Base-by-base conservation (phyloP, 1,140 invertebrate species). In the Drosophila subobscura region DNA sequence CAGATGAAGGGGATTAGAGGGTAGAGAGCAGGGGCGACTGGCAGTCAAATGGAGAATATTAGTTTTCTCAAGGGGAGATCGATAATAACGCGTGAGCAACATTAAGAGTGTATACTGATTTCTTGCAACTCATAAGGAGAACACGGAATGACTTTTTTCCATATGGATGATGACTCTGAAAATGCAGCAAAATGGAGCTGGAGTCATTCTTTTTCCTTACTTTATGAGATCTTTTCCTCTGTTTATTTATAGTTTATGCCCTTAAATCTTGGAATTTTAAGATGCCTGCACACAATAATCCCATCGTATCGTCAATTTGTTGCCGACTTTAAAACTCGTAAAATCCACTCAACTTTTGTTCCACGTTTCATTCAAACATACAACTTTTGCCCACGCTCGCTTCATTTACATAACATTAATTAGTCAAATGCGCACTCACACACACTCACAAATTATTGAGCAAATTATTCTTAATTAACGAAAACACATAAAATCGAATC, bases 381-480 rank as follows among this genome's bases (percentile, higher is more conserved):
- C 58, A 76, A 77, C 72, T 63, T 77, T 70, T 68, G 75, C 76
- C 76, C 67, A 73, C 75, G 63, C 57, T 14, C 7, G 33, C 33
- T 4, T 12, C 23, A 68, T 68, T 68, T 55, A 37, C 65, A 67
- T 68, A 67, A 67, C 45, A 51, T 74, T 73, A 78, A 74, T 78
- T 78, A 68, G 67, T 73, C 46, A 58, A 76, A 57, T 54, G 73
- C 44, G 51, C 41, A n/a, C 61, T 54, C 14, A 57, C 45, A 37
- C 33, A 23, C 33, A 37, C 3, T 4, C 33, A 37, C 33, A 72
- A 56, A 42, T 60, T 72, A 51, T 67, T 56, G 44, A 49, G 49
- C 65, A 80, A 79, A 79, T 79, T 72, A 75, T 65, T 75, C 59
- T 79, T 79, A 79, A 79, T 79, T 79, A 79, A 72, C 42, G 57